Percentiles rank a stretch among this genome's conserved stretches.
Evolutionary conservation across 2,888 invertebrate genomes (phyloP).

Genomic region (Gortyna flavago): DNA sequence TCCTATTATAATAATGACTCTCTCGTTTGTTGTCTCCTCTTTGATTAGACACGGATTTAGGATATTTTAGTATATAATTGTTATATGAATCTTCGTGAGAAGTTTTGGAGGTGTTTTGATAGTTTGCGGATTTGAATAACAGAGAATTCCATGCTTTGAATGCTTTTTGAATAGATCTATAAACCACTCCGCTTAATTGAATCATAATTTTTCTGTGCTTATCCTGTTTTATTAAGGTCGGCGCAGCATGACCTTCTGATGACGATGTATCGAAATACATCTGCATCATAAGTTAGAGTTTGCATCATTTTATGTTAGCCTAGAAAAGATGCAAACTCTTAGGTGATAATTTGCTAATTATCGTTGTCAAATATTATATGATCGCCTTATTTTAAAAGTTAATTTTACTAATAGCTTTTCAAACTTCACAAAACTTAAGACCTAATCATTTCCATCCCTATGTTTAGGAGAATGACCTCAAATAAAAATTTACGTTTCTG

Average conservation of each 20-base stretch:
- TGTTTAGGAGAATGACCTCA: constrained; percentile 3
- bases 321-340: neutral
- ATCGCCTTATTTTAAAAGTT: too few species aligned
- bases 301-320: too few species aligned
- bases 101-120: constrained; percentile 7
- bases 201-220: too few species aligned
- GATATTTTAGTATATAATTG: constrained; percentile 45
- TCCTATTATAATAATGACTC: constrained; percentile 66
- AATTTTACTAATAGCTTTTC: neutral
- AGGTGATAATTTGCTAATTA: neutral
- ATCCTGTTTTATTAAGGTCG: too few species aligned
- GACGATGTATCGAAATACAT: too few species aligned
- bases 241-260: too few species aligned
- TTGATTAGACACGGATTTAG: constrained; percentile 54
- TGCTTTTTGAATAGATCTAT: neutral
- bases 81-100: constrained; percentile 39
- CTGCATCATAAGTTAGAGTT: neutral
- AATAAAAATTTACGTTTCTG: constrained; percentile 42
- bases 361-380: neutral
- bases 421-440: constrained; percentile 14
- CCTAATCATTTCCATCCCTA: constrained; percentile 4
- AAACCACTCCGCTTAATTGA: neutral
- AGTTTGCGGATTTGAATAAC: neutral
- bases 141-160: neutral
- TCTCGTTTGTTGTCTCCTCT: constrained; percentile 48